These are phyloP conservation scores for Aricia artaxerxes DNA, from an alignment of 2,888 invertebrate species.

Conservation along the genomic window DNA sequence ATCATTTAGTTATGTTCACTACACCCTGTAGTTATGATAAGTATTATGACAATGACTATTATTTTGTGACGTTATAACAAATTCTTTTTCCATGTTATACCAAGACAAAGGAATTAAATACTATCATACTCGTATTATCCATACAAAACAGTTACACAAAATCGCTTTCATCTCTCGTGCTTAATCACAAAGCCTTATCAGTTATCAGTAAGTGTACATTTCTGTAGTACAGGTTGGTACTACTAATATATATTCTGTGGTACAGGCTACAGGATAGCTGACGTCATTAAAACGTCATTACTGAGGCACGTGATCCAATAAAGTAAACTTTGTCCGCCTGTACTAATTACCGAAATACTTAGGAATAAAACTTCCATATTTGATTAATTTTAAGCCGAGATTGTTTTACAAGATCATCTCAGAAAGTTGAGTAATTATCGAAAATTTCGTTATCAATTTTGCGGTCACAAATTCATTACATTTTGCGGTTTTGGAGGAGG, in stretches of 20 bases:
- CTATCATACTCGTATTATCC: not conserved
- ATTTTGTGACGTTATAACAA: too few species aligned
- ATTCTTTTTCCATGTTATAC: not conserved
- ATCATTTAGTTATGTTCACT: too few species aligned
- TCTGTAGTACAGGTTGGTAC: not conserved
- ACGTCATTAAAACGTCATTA: constrained; percentile 37
- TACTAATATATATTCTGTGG: too few species aligned
- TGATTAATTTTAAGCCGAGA: constrained; percentile 43
- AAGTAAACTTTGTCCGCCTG: constrained; percentile 30
- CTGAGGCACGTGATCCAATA: constrained; percentile 45
- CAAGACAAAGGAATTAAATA: not conserved
- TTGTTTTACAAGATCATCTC: constrained; percentile 21
- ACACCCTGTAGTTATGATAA: too few species aligned
- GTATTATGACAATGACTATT: too few species aligned
- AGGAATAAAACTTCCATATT: constrained; percentile 40
- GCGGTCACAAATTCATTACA: not conserved
- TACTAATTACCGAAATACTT: constrained; percentile 22
- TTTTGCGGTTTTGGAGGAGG: not conserved
- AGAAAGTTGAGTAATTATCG: constrained; percentile 7
- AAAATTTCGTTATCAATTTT: constrained; percentile 8
- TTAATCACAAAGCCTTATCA: constrained; percentile 1
- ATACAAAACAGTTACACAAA: not conserved
- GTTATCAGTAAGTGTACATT: constrained; percentile 10
- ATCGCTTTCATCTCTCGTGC: not conserved
- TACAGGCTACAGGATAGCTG: constrained; percentile 1